Percentiles rank a stretch among this genome's conserved stretches.
These are phyloP conservation scores for Lissocephala sabroskyi DNA, from an alignment of 2,888 invertebrate species.

Conservation along the genomic window DNA sequence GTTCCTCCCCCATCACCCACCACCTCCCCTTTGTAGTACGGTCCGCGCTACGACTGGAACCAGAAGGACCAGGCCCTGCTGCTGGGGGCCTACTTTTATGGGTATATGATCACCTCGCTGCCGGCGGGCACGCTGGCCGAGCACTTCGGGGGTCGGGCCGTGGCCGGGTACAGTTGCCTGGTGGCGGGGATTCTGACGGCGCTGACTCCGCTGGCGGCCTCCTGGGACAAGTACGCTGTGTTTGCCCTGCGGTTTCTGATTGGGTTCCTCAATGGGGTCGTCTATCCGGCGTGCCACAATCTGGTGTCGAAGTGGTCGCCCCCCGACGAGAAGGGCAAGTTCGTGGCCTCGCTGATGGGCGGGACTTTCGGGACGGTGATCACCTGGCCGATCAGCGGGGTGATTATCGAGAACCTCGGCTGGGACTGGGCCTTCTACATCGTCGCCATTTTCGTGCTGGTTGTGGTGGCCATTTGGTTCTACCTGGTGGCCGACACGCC, in stretches of 20 bases:
- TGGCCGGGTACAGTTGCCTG: conserved; percentile 74
- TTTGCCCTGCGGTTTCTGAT: conserved; percentile 76
- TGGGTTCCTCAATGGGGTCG: conserved; percentile 76
- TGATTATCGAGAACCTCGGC: conserved; percentile 76
- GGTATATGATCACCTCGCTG: conserved; percentile 79
- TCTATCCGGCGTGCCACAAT: conserved; percentile 70
- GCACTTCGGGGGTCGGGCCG: conserved; percentile 77
- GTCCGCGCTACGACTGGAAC: conserved; percentile 76
- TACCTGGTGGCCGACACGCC: conserved; percentile 79
- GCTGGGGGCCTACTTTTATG: conserved; percentile 81
- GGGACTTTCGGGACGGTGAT: conserved; percentile 81
- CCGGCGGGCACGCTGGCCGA: conserved; percentile 79
- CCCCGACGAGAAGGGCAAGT: conserved; percentile 82
- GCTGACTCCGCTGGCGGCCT: conserved; percentile 77
- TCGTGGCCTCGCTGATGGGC: conserved; percentile 81
- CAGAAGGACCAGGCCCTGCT: conserved; percentile 77
- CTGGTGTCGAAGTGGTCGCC: conserved; percentile 83
- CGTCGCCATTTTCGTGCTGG: conserved; percentile 74
- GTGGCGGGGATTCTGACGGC: conserved; percentile 75
- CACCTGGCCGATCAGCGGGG: conserved; percentile 80
- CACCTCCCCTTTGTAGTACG: conserved; percentile 69
- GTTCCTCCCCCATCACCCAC: not conserved
- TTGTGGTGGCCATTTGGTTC: conserved; percentile 78
- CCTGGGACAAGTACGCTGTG: conserved; percentile 75
- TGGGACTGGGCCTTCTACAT: conserved; percentile 82